Percentiles rank a stretch among this genome's conserved stretches.
These are phyloP conservation scores for Drosophila melanica DNA, from an alignment of 1,140 invertebrate genomes.

Conservation along the genomic window DNA sequence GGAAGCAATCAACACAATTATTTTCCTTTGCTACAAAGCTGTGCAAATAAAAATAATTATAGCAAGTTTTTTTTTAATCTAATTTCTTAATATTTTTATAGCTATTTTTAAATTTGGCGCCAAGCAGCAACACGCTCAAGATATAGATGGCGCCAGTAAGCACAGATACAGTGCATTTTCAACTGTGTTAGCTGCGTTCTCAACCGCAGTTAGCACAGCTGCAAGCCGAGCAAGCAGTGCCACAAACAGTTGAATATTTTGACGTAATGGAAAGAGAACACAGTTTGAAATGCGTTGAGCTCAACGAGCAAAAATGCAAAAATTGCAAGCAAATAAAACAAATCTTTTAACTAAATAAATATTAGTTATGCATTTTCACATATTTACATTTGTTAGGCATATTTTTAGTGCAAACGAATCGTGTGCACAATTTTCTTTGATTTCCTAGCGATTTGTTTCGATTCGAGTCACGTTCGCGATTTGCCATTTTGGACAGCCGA, in stretches of 20 bases:
- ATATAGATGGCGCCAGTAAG: constrained; percentile 20
- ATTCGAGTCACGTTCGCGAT: constrained; percentile 26
- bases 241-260: background rate
- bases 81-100: background rate
- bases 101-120: background rate
- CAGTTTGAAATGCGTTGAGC: background rate
- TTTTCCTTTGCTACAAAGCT: background rate
- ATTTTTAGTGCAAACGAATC: background rate
- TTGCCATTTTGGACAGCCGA: constrained; percentile 22
- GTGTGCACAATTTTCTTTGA: background rate
- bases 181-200: background rate
- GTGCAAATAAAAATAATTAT: background rate
- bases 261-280: background rate
- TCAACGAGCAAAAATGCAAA: no score
- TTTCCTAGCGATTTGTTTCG: constrained; percentile 4
- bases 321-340: no score
- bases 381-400: no score
- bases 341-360: no score
- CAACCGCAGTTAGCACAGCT: background rate
- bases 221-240: background rate
- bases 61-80: background rate
- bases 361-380: no score
- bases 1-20: constrained; percentile 24
- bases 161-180: background rate
- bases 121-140: background rate